These are phyloP conservation scores for Lochmaea crataegi DNA, from an alignment of 2,888 invertebrate species.

Conservation along the genomic window DNA sequence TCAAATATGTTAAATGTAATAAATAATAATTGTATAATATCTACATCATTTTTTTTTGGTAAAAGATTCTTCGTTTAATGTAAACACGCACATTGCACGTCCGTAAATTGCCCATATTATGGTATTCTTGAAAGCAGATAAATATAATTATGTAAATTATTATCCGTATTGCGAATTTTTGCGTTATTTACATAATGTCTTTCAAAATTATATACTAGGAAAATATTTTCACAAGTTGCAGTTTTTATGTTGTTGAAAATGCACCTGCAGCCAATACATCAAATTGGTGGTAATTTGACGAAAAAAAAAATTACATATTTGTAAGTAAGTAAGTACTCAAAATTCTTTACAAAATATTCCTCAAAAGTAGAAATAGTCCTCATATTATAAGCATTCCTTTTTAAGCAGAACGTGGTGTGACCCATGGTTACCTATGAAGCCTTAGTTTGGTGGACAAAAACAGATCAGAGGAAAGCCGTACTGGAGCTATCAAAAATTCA, in stretches of 20 bases:
- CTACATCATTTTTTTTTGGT: not conserved
- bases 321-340: no score
- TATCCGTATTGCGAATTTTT: constrained; percentile 40
- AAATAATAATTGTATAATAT: no score
- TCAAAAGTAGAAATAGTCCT: not conserved
- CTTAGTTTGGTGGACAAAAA: no score
- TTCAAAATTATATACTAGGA: constrained; percentile 40
- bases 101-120: constrained; percentile 21
- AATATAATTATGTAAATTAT: constrained; percentile 45
- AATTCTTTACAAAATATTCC: not conserved
- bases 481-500: no score
- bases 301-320: not conserved
- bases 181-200: constrained; percentile 49
- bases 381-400: no score
- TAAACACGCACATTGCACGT: constrained; percentile 3
- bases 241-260: constrained; percentile 3
- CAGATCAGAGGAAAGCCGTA: no score
- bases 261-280: not conserved
- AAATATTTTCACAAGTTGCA: constrained; percentile 36
- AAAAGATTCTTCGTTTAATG: not conserved
- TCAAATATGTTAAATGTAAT: no score
- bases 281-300: not conserved
- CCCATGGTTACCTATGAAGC: no score
- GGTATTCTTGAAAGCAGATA: constrained; percentile 30
- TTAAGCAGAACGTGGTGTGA: no score